Base-by-base conservation (phyloP, 1,140 invertebrate genomes). In the Calycopis cecrops region DNA sequence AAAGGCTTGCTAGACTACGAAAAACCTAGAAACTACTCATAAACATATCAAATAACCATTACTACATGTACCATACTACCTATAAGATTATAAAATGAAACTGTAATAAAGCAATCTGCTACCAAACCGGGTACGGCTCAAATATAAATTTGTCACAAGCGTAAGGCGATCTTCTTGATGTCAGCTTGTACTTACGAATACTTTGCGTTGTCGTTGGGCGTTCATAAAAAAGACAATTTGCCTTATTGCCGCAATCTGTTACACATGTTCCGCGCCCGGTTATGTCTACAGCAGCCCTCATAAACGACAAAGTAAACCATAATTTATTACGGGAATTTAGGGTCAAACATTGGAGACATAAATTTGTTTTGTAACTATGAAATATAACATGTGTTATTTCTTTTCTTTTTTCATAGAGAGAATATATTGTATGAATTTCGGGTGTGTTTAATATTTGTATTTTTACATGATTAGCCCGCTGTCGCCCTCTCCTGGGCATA, bases 241-340 rank as follows among this genome's bases (percentile, higher is more conserved):
- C 79, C 79, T 84, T 86, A 86, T 86, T 86, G 83, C 80, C 65
- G 79, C 73, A 86, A 86, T 86, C 80, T 79, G 83, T 83, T 75
- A 79, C 83, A 86, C 78, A 81, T 82, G 79, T 69, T 79, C 73
- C 67, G 57, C 50, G 60, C 70, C 66, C 63, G 72, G 80, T 76
- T 76, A 82, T 76, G 82, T 76, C 74, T 82, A 74, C 69, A 72
- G 71, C 72, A 75, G 74, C 74, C 69, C 78, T 84, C 80, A 86
- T 86, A 86, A 86, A 86, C 82, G 80, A 84, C 80, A 84, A 82
- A 85, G 79, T 85, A 84, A 85, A 85, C 74, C 74, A 83, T 84
- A 79, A 84, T 81, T 81, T 86, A 86, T 84, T 70, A 69, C 75
- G 55, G 70, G 73, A 82, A 76, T 84, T 84, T 86, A 84, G 78